Base-by-base conservation (phyloP, 2,797 vertebrate species). In the Brachymystax lenok region DNA sequence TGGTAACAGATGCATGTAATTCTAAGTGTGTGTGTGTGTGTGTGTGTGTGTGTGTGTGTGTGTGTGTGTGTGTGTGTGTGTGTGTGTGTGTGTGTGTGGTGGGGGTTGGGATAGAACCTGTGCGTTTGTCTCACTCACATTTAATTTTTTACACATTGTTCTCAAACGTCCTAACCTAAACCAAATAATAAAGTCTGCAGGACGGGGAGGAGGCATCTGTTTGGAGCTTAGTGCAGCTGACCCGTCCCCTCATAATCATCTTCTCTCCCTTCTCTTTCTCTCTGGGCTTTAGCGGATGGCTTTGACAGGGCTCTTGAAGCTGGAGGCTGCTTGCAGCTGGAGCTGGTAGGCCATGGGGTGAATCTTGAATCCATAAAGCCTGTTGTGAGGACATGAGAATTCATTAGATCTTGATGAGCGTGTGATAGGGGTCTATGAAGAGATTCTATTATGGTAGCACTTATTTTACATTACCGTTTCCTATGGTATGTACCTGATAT, bases 291-390 rank as follows among this genome's bases (percentile, higher is more conserved):
- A 98, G 92, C 96, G 97, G 77, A 98, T 97, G 77, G 97, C 96
- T 90, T 98, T 98, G 85, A 98, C 97, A 0, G 97, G 97, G 89
- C 97, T 98, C 95, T 98, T 98, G 93, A 98, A 98, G 95, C 97
- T 98, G 93, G 96, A 97, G 83, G 97, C 97, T 8, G 97, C 97
- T 89, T 98, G 97, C 82, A 98, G 96, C 92, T 98, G 97, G 84
- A 98, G 95, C 93, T 98, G 97, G 88, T 98, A 98, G 27, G 97
- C 96, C 97, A 98, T 98, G 33, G 97, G 97, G 88, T 98, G 97
- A 91, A 98, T 98, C 94, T 98, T 98, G 89, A 98, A 98, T 51
- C 97, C 97, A 33, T 98, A 98, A 59, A 98, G 96, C 93, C 97
- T 98, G 89, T 14, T 74, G 76, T 50, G 54, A 66, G 27, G 19